Evolutionary conservation across 2,113 vertebrate species (phyloP).

Genomic region (Girardinichthys multiradiatus): DNA sequence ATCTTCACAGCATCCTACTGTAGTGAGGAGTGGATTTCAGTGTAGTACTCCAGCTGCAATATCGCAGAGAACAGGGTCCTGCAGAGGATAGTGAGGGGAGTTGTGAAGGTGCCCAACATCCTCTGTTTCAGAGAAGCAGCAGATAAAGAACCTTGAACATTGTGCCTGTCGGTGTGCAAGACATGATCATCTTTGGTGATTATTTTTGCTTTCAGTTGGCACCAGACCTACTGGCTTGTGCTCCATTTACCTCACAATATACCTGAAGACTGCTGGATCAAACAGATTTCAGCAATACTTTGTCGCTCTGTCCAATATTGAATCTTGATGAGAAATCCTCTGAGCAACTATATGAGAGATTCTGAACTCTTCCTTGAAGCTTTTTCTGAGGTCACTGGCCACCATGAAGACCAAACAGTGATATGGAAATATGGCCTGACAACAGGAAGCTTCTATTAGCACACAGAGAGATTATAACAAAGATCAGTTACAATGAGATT

Average conservation of each 20-base stretch:
- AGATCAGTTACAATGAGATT: conserved; percentile 5
- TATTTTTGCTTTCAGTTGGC: too few relatives aligned
- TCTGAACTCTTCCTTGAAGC: neutral
- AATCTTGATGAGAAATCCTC: neutral
- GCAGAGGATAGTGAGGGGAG: too few relatives aligned
- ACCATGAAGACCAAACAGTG: neutral
- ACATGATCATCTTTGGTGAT: neutral
- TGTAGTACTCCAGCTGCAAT: too few relatives aligned
- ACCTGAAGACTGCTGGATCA: neutral
- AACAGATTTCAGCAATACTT: neutral
- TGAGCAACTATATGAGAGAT: neutral
- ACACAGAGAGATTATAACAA: conserved; percentile 19
- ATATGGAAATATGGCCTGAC: conserved; percentile 16
- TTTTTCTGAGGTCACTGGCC: conserved; percentile 10
- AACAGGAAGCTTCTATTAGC: conserved; percentile 3
- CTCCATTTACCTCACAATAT: too few relatives aligned
- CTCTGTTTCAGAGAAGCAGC: neutral
- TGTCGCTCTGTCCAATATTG: neutral
- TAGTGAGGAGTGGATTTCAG: too few relatives aligned
- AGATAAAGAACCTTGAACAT: neutral
- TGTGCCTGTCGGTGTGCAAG: neutral
- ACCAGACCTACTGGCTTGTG: too few relatives aligned
- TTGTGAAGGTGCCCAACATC: too few relatives aligned
- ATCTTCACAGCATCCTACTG: too few relatives aligned
- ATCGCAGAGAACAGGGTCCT: too few relatives aligned